phyloP scores from a whole-genome alignment of 1,140 invertebrate species.

The Antheraea pernyi region DNA sequence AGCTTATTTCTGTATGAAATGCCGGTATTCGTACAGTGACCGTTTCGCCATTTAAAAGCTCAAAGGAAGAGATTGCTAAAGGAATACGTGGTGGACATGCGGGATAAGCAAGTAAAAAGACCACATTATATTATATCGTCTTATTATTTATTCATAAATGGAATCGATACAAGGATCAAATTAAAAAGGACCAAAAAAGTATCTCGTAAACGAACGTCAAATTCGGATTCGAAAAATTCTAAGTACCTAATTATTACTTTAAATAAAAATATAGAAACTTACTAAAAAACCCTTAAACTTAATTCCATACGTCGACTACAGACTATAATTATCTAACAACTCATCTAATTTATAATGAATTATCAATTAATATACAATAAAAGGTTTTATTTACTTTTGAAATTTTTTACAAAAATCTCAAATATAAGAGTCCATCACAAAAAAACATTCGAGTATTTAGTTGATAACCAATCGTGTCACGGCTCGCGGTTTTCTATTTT shows the following conservation, averaged over 20 bases:
- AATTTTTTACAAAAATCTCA: too few species aligned
- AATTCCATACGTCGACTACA: constrained; percentile 32
- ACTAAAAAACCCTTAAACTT: constrained; percentile 40
- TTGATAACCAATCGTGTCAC: too few species aligned
- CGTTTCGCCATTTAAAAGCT: neutral
- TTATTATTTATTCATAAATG: constrained; percentile 64
- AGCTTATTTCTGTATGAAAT: constrained; percentile 1
- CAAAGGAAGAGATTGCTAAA: constrained; percentile 8
- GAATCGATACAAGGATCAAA: constrained; percentile 63
- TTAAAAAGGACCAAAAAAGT: neutral
- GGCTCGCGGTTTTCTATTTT: too few species aligned
- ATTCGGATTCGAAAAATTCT: constrained; percentile 37
- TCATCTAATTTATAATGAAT: neutral
- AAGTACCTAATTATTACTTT: constrained; percentile 24
- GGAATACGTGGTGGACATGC: constrained; percentile 50
- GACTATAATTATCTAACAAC: neutral
- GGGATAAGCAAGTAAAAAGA: constrained; percentile 68
- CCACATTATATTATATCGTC: constrained; percentile 48
- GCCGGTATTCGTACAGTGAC: neutral
- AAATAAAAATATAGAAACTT: constrained; percentile 72
- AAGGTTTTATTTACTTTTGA: neutral
- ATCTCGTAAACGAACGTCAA: constrained; percentile 39
- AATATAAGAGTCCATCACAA: too few species aligned
- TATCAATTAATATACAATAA: neutral
- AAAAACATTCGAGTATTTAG: too few species aligned